These are phyloP conservation scores for Watsonalla cultraria DNA, from an alignment of 2,888 invertebrate species.

Conservation along the genomic window DNA sequence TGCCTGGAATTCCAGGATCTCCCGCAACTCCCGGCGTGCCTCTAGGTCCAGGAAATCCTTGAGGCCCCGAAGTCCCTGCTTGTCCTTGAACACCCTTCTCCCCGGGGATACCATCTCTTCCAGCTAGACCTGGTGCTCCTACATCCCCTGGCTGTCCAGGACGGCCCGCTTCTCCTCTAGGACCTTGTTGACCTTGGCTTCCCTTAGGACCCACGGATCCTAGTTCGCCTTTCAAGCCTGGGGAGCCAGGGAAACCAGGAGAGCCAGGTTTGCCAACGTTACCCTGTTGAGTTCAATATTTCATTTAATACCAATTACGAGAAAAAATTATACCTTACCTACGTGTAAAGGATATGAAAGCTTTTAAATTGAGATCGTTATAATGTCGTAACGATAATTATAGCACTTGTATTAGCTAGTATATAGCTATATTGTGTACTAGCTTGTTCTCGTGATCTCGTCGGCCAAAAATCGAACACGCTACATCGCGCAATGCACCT, in stretches of 20 bases:
- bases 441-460: too few relatives aligned
- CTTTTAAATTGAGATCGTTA: too few relatives aligned
- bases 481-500: too few relatives aligned
- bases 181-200: conserved; percentile 89
- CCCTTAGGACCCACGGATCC: conserved; percentile 88
- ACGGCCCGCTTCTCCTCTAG: conserved; percentile 88
- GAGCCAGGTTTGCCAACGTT: conserved; percentile 89
- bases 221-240: conserved; percentile 89
- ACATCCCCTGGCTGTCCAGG: conserved; percentile 88
- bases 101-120: conserved; percentile 88
- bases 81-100: conserved; percentile 89
- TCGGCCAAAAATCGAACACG: too few relatives aligned
- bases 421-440: too few relatives aligned
- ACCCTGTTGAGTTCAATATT: conserved; percentile 70
- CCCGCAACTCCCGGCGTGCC: conserved; percentile 88
- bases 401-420: too few relatives aligned
- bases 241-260: conserved; percentile 90
- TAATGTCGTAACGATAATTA: too few relatives aligned
- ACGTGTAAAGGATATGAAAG: too few relatives aligned
- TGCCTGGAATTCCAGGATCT: conserved; percentile 84
- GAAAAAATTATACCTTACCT: too few relatives aligned
- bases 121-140: conserved; percentile 86
- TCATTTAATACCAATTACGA: too few relatives aligned
- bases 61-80: conserved; percentile 84
- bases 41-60: conserved; percentile 90